Base-by-base conservation (phyloP, 2,113 vertebrate genomes). In the Dinomys branickii region DNA sequence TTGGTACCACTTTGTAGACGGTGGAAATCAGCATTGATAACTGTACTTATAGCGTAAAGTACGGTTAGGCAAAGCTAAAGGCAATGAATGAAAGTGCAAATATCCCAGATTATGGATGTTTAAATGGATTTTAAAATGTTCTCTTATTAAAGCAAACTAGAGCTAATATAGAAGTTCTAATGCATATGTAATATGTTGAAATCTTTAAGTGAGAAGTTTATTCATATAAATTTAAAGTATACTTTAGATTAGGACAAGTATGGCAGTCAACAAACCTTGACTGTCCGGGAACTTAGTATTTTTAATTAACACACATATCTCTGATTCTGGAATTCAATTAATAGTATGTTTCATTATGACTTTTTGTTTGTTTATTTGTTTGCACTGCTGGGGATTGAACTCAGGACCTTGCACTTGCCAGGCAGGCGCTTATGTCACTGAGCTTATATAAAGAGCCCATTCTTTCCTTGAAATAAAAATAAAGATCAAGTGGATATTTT, bases 121-220 rank as follows among this genome's bases (percentile, higher is more conserved):
- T 82, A 93, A 92, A 63, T 16, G 7, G 2, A 87, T 91, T 96
- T 73, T 28, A 95, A 91, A 81, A 59, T 95, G 28, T 73, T 7
- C 38, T 95, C 30, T 67, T 88, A 54, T 73, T 94, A 94, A 91
- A 90, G 19, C 7, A 87, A 95, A 59, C 17, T 91, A 52, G 4
- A 35, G 52, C 52, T 90, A 92, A 93, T 67, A 73, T 67, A 61
- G 24, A 33, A 80, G 47, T 12, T 88, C 24, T 63, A 90, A 86
- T 83, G 16, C 26, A 67, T 93, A 84, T 65, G 78, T 85, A 92
- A 80, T 69, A 90, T 63, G 50, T 33, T 84, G 3, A 94, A 61
- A 13, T 91, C 54, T 91, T 65, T 87, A 90, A 85, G 8, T 87
- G 24, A 22, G 44, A 14, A 8, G 65, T 96, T 78, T n/a, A 89